Evolutionary conservation across 2,888 invertebrate genomes (phyloP), one percentile per base, ranked within the genome.

Genomic region (Lathronympha strigana): DNA sequence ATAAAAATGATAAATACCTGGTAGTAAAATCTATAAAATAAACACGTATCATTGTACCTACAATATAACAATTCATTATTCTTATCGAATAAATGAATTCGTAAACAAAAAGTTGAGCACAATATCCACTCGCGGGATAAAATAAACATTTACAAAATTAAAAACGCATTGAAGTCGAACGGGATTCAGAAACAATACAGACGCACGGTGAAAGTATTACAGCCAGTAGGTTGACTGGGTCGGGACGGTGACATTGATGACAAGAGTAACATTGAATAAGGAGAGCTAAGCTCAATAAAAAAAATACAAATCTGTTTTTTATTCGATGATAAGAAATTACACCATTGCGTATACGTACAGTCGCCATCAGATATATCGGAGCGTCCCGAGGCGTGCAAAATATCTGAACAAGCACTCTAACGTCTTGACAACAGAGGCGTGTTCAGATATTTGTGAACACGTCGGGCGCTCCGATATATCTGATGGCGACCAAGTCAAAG

Each of bases 121-220:
- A 58, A 25, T 36, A 58, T 58, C 58, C 51, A 53, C 60, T 60
- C 36, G 53, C 9, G 45, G 58, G 11, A 38, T 53, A 51, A 66
- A 54, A 61, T 61, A 66, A 54, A 61, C 61, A 66, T 66, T 58
- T 51, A 23, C 60, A 28, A 47, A 66, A 66, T 66, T 54, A 66
- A 66, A 54, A 66, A 66, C 38, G 47, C 47, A 54, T 61, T 66
- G 36, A 25, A 66, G 60, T 66, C 23, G 51, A 60, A 66, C 45
- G 9, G 43, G 54, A 66, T 17, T 54, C 47, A 1, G 25, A 57
- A 61, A 47, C 53, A 54, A 66, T 47, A 60, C 21, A 5, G 11
- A 13, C 11, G 21, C 45, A 50, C 33, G 23, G 47, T 36, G 1
- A 21, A 47, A 17, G 23, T 31, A 57, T 8, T 11, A 4, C 13